Evolutionary conservation across 2,888 invertebrate species (phyloP).

Genomic region (Willowsia nigromaculata): DNA sequence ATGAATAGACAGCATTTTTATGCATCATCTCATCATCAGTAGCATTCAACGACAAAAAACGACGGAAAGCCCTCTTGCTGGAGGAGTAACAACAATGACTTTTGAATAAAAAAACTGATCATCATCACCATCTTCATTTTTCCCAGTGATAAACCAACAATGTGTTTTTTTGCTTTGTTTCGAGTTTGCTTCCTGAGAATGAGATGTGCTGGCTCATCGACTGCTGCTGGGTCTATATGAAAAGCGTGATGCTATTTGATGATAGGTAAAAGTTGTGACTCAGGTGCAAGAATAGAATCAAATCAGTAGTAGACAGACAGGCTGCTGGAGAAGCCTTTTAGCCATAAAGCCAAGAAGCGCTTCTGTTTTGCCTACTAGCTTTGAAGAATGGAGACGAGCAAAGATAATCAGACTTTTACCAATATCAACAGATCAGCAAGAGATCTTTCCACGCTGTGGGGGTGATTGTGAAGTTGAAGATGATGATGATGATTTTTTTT

Average conservation of each 20-base stretch:
- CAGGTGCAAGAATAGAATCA: conserved; percentile 59
- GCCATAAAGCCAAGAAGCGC: conserved; percentile 16
- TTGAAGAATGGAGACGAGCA: background rate
- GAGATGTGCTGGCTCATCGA: conserved; percentile 14
- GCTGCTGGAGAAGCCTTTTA: background rate
- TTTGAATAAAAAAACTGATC: background rate
- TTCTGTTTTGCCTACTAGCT: conserved; percentile 22
- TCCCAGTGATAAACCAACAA: conserved; percentile 12
- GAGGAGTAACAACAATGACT: background rate
- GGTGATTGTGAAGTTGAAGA: background rate
- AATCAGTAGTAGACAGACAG: background rate
- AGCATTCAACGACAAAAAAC: background rate
- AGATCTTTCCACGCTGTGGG: conserved; percentile 34
- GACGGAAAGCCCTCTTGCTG: background rate
- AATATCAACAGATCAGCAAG: conserved; percentile 65
- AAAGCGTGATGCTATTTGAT: background rate
- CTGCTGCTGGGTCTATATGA: background rate
- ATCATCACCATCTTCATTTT: background rate
- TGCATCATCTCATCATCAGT: conserved; percentile 4
- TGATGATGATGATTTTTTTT: background rate
- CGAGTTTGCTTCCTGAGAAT: background rate
- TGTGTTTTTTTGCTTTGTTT: conserved; percentile 2
- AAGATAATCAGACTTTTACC: conserved; percentile 61
- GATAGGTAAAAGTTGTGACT: background rate
- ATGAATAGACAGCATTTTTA: conserved; percentile 57